phyloP scores from a whole-genome alignment of 2,888 invertebrate genomes.

The Listrodromus nycthemerus region DNA sequence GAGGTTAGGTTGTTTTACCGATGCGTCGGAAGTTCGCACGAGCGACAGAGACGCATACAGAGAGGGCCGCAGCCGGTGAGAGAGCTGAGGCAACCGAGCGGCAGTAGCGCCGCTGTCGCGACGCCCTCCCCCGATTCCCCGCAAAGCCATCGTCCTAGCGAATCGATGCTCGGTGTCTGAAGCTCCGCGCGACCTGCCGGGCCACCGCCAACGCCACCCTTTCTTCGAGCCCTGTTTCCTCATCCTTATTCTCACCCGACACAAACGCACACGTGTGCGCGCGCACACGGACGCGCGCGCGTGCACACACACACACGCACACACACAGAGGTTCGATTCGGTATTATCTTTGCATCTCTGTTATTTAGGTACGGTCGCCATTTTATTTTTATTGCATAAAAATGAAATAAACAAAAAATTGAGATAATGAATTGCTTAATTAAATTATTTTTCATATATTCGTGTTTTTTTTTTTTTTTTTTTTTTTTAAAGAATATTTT shows the following conservation, averaged over 20 bases:
- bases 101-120: slow-evolving; percentile 71
- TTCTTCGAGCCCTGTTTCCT: slow-evolving; percentile 46
- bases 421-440: too few relatives aligned
- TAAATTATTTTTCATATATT: too few relatives aligned
- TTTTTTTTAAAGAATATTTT: background rate
- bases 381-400: too few relatives aligned
- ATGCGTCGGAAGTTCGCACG: background rate
- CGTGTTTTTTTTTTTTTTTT: too few relatives aligned
- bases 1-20: background rate
- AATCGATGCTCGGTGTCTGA: slow-evolving; percentile 80
- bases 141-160: slow-evolving; percentile 80
- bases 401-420: too few relatives aligned
- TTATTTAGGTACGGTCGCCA: too few relatives aligned
- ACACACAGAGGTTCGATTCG: too few relatives aligned
- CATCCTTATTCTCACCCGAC: slow-evolving; percentile 30
- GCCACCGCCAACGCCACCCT: slow-evolving; percentile 54
- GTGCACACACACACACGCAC: too few relatives aligned
- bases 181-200: slow-evolving; percentile 70
- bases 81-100: slow-evolving; percentile 55
- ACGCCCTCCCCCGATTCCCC: slow-evolving; percentile 69
- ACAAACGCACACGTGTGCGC: background rate
- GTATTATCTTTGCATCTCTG: too few relatives aligned
- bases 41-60: slow-evolving; percentile 41
- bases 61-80: slow-evolving; percentile 46
- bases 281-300: too few relatives aligned